These are phyloP conservation scores for Ladona fulva DNA, from an alignment of 1,140 invertebrate genomes.

Conservation along the genomic window DNA sequence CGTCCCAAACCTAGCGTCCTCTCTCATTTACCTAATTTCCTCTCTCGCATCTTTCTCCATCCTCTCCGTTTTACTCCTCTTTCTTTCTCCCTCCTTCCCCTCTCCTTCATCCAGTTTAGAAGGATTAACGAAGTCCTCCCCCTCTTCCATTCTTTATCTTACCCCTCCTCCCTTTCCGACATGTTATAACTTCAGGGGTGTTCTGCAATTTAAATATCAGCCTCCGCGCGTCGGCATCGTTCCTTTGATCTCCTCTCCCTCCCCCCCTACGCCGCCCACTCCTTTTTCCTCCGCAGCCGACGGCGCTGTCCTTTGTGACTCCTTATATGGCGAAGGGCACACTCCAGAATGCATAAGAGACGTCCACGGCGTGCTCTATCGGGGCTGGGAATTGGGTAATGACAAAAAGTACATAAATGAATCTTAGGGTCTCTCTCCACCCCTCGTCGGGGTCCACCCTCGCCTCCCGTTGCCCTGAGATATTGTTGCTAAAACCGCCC, in stretches of 20 bases:
- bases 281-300: not conserved
- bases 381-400: conserved; percentile 20
- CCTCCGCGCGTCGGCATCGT: conserved; percentile 13
- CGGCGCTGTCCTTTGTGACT: conserved; percentile 15
- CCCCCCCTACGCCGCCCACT: not conserved
- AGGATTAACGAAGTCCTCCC: no score
- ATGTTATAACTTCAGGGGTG: conserved; percentile 20
- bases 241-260: conserved; percentile 14
- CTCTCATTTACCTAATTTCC: no score
- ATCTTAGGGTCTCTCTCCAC: conserved; percentile 9
- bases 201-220: conserved; percentile 21
- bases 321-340: conserved; percentile 17
- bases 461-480: not conserved
- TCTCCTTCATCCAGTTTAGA: no score
- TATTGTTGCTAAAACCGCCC: no score
- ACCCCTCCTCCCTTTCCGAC: not conserved
- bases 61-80: no score
- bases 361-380: conserved; percentile 11
- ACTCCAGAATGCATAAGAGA: conserved; percentile 19
- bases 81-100: no score
- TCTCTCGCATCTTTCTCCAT: not conserved
- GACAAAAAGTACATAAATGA: conserved; percentile 21
- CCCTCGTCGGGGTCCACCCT: not conserved
- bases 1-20: no score
- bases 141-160: no score